Percentiles rank a stretch among this genome's conserved stretches.
Conservation (phyloP, 1,140 invertebrate genomes). For the Bombus haemorrhoidalis region DNA sequence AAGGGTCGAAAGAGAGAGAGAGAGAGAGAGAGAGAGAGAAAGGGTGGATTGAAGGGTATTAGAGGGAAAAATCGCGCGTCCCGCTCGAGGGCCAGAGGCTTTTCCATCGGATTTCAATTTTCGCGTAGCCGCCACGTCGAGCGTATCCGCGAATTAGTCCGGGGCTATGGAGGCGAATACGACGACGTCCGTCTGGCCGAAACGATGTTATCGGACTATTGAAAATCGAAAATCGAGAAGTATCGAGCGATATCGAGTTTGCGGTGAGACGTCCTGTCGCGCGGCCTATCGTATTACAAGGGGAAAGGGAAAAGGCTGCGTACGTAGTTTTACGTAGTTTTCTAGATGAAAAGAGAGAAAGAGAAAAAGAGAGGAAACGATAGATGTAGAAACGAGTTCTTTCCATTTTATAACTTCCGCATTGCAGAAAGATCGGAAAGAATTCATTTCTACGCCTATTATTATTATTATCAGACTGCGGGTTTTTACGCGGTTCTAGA, state of each 20-base stretch:
- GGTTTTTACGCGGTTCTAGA: too few relatives aligned
- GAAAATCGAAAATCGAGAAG: conserved; percentile 70
- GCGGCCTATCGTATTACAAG: conserved; percentile 29
- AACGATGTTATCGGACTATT: conserved; percentile 65
- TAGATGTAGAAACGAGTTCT: too few relatives aligned
- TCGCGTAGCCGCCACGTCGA: conserved; percentile 49
- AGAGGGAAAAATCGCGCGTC: conserved; percentile 26
- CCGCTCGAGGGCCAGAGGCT: conserved; percentile 22
- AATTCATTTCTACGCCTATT: too few relatives aligned
- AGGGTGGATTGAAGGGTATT: not conserved
- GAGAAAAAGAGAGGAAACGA: not conserved
- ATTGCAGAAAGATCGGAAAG: too few relatives aligned
- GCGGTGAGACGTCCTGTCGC: conserved; percentile 53
- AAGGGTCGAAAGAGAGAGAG: conserved; percentile 14
- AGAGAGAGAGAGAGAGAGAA: not conserved
- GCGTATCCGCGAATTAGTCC: conserved; percentile 56
- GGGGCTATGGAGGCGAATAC: not conserved
- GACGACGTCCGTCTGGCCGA: conserved; percentile 17
- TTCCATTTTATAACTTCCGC: too few relatives aligned
- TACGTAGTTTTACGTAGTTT: not conserved
- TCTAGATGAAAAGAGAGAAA: not conserved
- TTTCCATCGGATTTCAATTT: conserved; percentile 66
- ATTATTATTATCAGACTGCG: too few relatives aligned
- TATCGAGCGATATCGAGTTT: conserved; percentile 61
- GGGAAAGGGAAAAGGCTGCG: not conserved